Evolutionary conservation across 2,113 vertebrate genomes (phyloP).

Genomic region (Siniperca chuatsi): DNA sequence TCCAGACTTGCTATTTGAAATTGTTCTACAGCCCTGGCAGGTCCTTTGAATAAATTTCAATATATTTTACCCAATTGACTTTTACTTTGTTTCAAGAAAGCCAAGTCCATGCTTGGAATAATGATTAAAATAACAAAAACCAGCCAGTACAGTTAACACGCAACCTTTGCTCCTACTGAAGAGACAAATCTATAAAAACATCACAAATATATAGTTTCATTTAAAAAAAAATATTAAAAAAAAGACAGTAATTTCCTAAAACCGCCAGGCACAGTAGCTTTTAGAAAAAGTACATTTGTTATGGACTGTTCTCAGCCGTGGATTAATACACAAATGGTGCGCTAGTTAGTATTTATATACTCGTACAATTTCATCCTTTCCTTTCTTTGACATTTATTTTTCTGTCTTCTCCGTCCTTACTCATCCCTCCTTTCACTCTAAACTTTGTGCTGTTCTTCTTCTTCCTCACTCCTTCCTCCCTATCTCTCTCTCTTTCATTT

Average conservation of each 20-base stretch:
- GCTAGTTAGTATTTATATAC: neutral
- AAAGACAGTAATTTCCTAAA: neutral
- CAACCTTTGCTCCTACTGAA: neutral
- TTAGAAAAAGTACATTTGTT: neutral
- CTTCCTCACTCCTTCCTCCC: too few species aligned
- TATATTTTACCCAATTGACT: constrained; percentile 20
- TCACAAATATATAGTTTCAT: too few species aligned
- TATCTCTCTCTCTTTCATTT: neutral
- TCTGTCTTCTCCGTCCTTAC: neutral
- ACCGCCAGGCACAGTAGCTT: neutral
- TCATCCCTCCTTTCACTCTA: neutral
- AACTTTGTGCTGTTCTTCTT: neutral
- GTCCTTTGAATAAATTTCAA: constrained; percentile 42
- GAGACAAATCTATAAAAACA: neutral
- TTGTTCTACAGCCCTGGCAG: constrained; percentile 21
- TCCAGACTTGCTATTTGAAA: constrained; percentile 8
- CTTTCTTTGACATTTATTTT: neutral
- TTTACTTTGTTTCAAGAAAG: constrained; percentile 5
- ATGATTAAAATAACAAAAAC: neutral
- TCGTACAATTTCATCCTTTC: neutral
- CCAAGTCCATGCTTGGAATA: neutral
- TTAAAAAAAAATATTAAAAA: too few species aligned
- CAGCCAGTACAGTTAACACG: neutral
- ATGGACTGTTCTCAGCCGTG: too few species aligned
- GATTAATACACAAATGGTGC: too few species aligned